Conservation (phyloP, 2,113 vertebrate genomes). For the Austrofundulus limnaeus region DNA sequence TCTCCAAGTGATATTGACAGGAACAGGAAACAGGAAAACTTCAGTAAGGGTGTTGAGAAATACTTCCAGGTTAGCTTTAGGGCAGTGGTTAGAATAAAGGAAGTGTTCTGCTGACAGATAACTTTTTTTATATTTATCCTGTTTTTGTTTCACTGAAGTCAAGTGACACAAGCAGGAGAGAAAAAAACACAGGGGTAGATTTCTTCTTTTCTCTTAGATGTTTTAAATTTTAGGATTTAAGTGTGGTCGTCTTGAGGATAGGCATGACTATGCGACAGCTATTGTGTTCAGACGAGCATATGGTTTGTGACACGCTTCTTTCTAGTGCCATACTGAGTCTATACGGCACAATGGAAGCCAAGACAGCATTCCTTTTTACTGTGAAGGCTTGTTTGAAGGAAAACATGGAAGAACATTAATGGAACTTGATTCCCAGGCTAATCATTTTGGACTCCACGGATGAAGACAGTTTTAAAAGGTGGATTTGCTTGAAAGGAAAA, state of each 20-base stretch:
- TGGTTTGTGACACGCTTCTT: slow-evolving; percentile 71
- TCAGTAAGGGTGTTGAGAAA: slow-evolving; percentile 59
- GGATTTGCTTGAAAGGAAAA: slow-evolving; percentile 67
- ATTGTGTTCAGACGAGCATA: slow-evolving; percentile 72
- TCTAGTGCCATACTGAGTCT: slow-evolving; percentile 71
- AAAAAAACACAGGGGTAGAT: slow-evolving; percentile 38
- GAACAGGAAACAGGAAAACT: slow-evolving; percentile 58
- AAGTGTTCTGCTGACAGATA: slow-evolving; percentile 62
- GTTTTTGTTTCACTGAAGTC: slow-evolving; percentile 51
- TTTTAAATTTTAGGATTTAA: not conserved
- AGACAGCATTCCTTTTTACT: slow-evolving; percentile 69
- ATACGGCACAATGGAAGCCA: slow-evolving; percentile 70
- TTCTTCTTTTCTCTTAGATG: not conserved
- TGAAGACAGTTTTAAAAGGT: slow-evolving; percentile 68
- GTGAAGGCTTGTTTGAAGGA: slow-evolving; percentile 71
- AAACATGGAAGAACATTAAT: slow-evolving; percentile 74
- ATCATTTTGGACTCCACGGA: slow-evolving; percentile 61
- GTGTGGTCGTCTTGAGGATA: slow-evolving; percentile 67
- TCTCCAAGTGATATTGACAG: slow-evolving; percentile 24
- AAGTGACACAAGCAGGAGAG: slow-evolving; percentile 10
- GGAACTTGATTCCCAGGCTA: slow-evolving; percentile 71
- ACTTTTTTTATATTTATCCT: slow-evolving; percentile 46
- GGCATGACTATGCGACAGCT: slow-evolving; percentile 25
- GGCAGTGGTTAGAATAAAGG: slow-evolving; percentile 49
- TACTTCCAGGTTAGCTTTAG: slow-evolving; percentile 65